Percentiles rank a stretch among this genome's conserved stretches.
phyloP scores from a whole-genome alignment of 2,113 vertebrate genomes.

The Leucopsar rothschildi region DNA sequence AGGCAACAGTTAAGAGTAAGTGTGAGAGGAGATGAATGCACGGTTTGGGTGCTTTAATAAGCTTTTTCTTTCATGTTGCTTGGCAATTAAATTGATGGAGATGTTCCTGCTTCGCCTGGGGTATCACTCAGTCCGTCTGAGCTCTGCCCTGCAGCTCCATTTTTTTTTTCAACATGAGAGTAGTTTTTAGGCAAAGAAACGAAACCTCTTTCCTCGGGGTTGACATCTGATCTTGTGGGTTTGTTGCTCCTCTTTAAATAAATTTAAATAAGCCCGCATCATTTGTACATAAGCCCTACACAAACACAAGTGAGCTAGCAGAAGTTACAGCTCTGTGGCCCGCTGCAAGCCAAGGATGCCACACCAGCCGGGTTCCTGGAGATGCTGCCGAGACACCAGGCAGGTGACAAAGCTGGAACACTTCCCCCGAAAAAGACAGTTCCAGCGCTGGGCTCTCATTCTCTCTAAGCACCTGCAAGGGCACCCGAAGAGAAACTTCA shows the following conservation, averaged over 20 bases:
- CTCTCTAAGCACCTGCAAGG: background rate
- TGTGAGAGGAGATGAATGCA: rapidly evolving
- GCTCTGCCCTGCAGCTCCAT: background rate
- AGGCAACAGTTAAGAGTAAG: background rate
- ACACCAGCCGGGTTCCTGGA: rapidly evolving
- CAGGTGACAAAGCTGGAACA: background rate
- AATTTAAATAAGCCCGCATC: background rate
- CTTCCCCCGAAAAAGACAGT: background rate
- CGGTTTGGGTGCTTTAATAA: background rate
- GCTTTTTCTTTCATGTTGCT: background rate
- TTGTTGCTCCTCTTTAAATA: background rate
- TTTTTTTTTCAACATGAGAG: background rate
- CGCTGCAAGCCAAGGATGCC: background rate
- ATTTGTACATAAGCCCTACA: background rate
- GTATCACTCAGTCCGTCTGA: background rate
- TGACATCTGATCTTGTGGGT: background rate
- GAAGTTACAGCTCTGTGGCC: background rate
- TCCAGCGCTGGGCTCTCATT: rapidly evolving
- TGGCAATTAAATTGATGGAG: background rate
- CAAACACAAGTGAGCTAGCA: background rate
- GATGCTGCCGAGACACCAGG: background rate
- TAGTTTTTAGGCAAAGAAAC: background rate
- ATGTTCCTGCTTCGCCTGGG: background rate
- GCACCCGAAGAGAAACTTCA: background rate
- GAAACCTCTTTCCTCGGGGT: background rate